Evolutionary conservation across 2,888 invertebrate species (phyloP).

Genomic region (Imbricaverruca yamaguchii): DNA sequence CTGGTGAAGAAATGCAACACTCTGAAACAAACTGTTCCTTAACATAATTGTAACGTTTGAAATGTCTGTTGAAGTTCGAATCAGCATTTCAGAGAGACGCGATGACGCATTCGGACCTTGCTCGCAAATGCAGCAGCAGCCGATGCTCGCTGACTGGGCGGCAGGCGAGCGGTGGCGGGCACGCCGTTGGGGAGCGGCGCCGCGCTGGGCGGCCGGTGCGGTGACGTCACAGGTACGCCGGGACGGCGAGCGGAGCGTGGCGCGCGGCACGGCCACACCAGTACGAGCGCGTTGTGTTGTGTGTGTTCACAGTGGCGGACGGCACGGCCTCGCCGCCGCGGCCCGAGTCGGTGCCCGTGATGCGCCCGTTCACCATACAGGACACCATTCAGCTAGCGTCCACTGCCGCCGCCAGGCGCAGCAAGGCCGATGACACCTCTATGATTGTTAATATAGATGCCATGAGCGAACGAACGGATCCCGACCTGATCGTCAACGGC

Average conservation of each 20-base stretch:
- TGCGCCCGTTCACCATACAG: constrained; percentile 37
- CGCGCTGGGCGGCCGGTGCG: background rate
- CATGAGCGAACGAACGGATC: constrained; percentile 8
- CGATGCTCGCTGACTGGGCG: too few species aligned
- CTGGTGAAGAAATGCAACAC: too few species aligned
- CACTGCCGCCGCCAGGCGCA: background rate
- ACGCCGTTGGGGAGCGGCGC: background rate
- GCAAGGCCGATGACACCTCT: constrained; percentile 38
- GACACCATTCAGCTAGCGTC: constrained; percentile 36
- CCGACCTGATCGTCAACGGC: constrained; percentile 13
- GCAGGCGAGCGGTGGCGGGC: background rate
- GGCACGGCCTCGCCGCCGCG: constrained; percentile 31
- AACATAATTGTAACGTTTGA: too few species aligned
- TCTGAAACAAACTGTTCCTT: too few species aligned
- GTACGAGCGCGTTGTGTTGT: constrained; percentile 3
- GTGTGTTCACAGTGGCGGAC: constrained; percentile 8
- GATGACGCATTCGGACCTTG: too few species aligned
- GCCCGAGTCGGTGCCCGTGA: constrained; percentile 34
- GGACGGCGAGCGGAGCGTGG: background rate
- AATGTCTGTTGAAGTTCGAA: too few species aligned
- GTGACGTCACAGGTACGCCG: constrained; percentile 1
- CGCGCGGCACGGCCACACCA: background rate
- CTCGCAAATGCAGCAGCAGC: too few species aligned
- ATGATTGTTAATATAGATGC: constrained; percentile 43
- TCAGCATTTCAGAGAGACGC: too few species aligned